A percentile compares a stretch with the other conserved stretches of the same genome.
Conservation (phyloP, 2,113 vertebrate genomes). For the Calypte anna region DNA sequence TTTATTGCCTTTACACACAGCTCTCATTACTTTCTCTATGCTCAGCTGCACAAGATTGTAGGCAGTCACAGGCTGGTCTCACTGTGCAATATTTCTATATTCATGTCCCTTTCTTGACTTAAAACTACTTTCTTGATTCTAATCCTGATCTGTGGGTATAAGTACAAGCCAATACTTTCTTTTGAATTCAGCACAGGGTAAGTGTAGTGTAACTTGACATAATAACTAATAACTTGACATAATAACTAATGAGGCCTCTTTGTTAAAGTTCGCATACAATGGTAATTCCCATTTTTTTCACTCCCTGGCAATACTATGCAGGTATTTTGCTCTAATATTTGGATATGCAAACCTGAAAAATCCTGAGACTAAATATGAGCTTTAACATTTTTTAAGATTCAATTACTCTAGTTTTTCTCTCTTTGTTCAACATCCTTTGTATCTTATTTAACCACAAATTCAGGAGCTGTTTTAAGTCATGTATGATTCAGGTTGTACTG, state of each 20-base stretch:
- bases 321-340: not conserved
- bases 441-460: not conserved
- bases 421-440: not conserved
- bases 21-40: not conserved
- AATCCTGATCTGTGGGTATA: not conserved
- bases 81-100: not conserved
- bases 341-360: not conserved
- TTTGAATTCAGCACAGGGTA: not conserved
- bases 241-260: not conserved
- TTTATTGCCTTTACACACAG: not conserved
- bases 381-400: not conserved
- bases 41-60: not conserved
- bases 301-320: not conserved
- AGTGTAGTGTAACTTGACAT: rapidly evolving
- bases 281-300: not conserved
- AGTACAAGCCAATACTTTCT: not conserved
- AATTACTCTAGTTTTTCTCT: not conserved
- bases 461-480: not conserved
- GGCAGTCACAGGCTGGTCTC: not conserved
- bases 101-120: not conserved
- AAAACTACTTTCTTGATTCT: not conserved
- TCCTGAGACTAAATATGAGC: not conserved
- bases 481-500: not conserved
- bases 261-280: not conserved
- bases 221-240: too few species aligned